phyloP scores from a whole-genome alignment of 1,140 invertebrate genomes.

The Himalopsyche phryganea region DNA sequence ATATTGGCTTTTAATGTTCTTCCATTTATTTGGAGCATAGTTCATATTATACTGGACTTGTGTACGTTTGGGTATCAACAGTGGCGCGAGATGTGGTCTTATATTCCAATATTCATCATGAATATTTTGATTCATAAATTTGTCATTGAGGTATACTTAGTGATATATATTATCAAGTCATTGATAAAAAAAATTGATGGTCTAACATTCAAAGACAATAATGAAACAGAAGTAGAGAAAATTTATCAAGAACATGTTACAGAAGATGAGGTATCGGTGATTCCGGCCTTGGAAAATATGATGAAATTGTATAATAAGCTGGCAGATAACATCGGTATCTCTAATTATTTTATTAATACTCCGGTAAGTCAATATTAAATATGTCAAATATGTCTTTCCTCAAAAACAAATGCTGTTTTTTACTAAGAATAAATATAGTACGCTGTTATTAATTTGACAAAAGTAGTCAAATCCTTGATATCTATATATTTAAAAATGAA shows the following conservation, averaged over 20 bases:
- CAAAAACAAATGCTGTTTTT: too few species aligned
- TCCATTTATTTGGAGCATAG: neutral
- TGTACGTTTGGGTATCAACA: constrained; percentile 1
- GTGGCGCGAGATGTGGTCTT: neutral
- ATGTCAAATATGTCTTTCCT: too few species aligned
- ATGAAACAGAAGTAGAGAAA: neutral
- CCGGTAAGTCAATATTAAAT: constrained; percentile 5
- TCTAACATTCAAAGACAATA: neutral
- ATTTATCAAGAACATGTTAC: too few species aligned
- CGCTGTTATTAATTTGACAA: too few species aligned
- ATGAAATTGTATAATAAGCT: constrained; percentile 2
- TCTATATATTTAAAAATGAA: too few species aligned
- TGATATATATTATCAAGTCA: neutral
- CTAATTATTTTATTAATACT: constrained; percentile 1
- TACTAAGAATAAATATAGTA: too few species aligned
- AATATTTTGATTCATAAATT: neutral
- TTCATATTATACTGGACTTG: neutral
- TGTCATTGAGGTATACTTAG: constrained; percentile 3
- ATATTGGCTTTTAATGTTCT: neutral
- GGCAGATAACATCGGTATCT: constrained; percentile 5
- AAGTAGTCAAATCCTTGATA: too few species aligned
- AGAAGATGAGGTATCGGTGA: too few species aligned
- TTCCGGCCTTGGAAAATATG: neutral
- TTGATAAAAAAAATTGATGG: neutral
- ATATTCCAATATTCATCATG: neutral